Evolutionary conservation across 2,888 invertebrate genomes (phyloP).

Genomic region (Tiliacea citrago): DNA sequence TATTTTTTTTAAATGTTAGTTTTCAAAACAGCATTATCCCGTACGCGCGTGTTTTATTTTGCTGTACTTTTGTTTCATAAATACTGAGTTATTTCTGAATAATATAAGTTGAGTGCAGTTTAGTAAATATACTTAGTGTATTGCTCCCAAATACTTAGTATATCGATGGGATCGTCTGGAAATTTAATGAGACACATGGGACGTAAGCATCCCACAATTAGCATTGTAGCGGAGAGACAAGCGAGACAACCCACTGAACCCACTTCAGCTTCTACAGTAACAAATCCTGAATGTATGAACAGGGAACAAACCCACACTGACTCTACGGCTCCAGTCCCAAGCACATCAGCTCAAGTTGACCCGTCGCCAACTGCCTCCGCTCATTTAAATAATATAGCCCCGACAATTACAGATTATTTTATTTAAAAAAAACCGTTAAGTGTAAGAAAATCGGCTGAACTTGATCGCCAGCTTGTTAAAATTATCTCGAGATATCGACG

Average conservation of each 20-base stretch:
- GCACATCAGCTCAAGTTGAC: slow-evolving; percentile 13
- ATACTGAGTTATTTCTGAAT: no score
- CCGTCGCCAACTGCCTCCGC: neutral
- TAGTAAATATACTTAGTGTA: neutral
- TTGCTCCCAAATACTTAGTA: slow-evolving; percentile 7
- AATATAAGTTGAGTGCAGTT: no score
- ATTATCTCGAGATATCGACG: no score
- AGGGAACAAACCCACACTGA: slow-evolving; percentile 7
- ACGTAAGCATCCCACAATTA: slow-evolving; percentile 12
- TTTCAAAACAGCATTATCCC: no score
- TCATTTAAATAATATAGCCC: slow-evolving; percentile 1
- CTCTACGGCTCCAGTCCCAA: slow-evolving; percentile 9
- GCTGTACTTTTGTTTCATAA: no score
- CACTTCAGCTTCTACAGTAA: neutral
- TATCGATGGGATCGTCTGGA: neutral
- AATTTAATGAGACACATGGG: slow-evolving; percentile 12
- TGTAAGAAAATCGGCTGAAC: slow-evolving; percentile 10
- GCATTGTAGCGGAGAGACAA: slow-evolving; percentile 4
- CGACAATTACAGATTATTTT: neutral
- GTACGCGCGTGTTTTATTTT: no score
- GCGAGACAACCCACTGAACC: neutral
- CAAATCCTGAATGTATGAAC: neutral
- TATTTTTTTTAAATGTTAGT: no score
- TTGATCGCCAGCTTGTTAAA: slow-evolving; percentile 17
- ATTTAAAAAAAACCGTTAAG: neutral